phyloP scores from a whole-genome alignment of 2,797 vertebrate genomes.

The Poliocrania exsul region DNA sequence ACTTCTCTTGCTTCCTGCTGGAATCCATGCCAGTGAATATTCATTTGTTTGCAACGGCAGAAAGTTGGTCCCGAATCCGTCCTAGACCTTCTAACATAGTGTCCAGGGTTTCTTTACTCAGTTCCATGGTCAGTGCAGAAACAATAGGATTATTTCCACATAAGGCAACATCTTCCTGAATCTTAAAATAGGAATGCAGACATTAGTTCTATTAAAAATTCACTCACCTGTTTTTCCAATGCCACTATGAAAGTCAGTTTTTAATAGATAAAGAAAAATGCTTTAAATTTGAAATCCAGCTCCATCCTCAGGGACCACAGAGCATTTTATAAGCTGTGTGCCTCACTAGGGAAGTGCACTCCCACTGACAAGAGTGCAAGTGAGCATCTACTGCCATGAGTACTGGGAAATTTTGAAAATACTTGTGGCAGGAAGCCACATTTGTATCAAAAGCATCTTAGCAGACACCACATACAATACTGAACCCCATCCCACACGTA shows the following conservation, averaged over 20 bases:
- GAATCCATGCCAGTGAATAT: neutral
- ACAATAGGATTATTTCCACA: conserved; percentile 67
- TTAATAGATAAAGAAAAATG: neutral
- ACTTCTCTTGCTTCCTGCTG: neutral
- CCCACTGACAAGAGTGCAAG: neutral
- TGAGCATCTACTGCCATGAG: neutral
- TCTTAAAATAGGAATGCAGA: conserved; percentile 60
- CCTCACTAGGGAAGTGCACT: neutral
- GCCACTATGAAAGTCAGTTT: neutral
- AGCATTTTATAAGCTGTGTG: neutral
- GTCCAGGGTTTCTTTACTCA: conserved; percentile 92
- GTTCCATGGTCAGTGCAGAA: conserved; percentile 88
- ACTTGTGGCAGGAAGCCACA: neutral
- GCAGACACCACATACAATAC: neutral
- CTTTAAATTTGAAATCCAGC: neutral
- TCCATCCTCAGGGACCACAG: neutral
- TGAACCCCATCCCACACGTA: neutral
- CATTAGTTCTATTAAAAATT: neutral
- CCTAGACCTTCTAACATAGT: conserved; percentile 95
- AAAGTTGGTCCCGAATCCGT: conserved; percentile 93
- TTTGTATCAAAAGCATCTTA: neutral
- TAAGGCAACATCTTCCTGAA: conserved; percentile 78
- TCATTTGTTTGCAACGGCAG: conserved; percentile 88
- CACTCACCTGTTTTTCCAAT: neutral
- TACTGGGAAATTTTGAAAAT: neutral